These are phyloP conservation scores for Venusia cambrica DNA, from an alignment of 2,888 invertebrate genomes.

Conservation along the genomic window DNA sequence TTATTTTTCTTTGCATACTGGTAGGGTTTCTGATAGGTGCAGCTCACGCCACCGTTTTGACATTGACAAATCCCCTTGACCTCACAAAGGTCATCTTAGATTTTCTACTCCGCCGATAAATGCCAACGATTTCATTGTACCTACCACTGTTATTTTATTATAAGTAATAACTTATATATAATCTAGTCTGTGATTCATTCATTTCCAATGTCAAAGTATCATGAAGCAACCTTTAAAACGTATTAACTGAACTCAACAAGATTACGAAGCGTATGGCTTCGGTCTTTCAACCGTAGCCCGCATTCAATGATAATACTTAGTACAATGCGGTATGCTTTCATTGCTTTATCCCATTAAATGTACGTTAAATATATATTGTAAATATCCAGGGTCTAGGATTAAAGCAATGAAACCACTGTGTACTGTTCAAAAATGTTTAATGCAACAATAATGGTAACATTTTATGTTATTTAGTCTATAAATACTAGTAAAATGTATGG, in stretches of 20 bases:
- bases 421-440: conserved; percentile 56
- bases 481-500: neutral
- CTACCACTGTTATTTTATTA: too few species aligned
- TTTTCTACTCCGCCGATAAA: conserved; percentile 13
- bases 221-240: conserved; percentile 9
- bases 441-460: conserved; percentile 46
- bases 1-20: conserved; percentile 27
- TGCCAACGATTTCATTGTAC: too few species aligned
- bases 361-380: conserved; percentile 15
- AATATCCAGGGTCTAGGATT: conserved; percentile 52
- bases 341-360: conserved; percentile 68
- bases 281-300: conserved; percentile 1
- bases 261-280: conserved; percentile 24
- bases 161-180: too few species aligned
- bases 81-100: conserved; percentile 20
- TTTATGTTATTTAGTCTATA: neutral
- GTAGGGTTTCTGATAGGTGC: conserved; percentile 33
- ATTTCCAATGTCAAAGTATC: conserved; percentile 8
- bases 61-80: conserved; percentile 30
- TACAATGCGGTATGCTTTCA: conserved; percentile 42
- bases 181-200: conserved; percentile 13
- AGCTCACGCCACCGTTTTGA: conserved; percentile 37
- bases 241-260: conserved; percentile 16
- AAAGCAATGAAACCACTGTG: conserved; percentile 75
- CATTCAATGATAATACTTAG: conserved; percentile 11